Base-by-base conservation (phyloP, 2,888 invertebrate species). In the Diarsia mendica region DNA sequence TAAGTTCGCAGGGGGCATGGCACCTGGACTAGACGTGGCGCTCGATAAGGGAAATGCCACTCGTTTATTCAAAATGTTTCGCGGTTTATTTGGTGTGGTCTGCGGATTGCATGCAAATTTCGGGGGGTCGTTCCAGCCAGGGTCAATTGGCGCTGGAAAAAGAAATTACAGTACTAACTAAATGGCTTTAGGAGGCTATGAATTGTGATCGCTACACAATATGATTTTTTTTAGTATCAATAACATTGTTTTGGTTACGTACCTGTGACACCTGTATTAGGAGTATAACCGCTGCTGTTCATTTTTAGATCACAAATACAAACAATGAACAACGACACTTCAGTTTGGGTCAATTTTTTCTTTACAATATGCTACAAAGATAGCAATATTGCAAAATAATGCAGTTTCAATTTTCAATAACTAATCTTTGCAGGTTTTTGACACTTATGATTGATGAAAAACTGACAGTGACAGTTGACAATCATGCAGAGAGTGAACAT, bases 111-210 rank as follows among this genome's bases (percentile, higher is more conserved):
- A 97, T 1, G 96, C 92, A 73, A 97, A 93, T 77, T 94, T 94
- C 2, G 97, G 97, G 9, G 97, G 97, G 86, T 97, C 97, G 85
- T 97, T 97, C 97, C 97, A 97, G 11, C 97, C 97, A 55, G 97
- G 97, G 87, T 97, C 97, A 82, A 93, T 96, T 15, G 94, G 89
- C 13, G 91, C 96, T 96, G 87, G 6, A 75, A 83, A 66, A 75
- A 72, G 4, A 20, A 44, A 33, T n/a, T 1, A 46, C 20, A 67
- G 33, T 68, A 70, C 15, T 23, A 20, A 28, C 44, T 39, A 39
- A 5, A 65, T 33, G 11, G 20, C 13, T 4, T 0, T 28, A 10
- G 5, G 6, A 28, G 11, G 3, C 2, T 69, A 66, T 58, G n/a
- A 44, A 39, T 39, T 39, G 4, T 39, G 39, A 39, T 33, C 1